phyloP scores from a whole-genome alignment of 2,113 vertebrate genomes.

The Otis tarda region DNA sequence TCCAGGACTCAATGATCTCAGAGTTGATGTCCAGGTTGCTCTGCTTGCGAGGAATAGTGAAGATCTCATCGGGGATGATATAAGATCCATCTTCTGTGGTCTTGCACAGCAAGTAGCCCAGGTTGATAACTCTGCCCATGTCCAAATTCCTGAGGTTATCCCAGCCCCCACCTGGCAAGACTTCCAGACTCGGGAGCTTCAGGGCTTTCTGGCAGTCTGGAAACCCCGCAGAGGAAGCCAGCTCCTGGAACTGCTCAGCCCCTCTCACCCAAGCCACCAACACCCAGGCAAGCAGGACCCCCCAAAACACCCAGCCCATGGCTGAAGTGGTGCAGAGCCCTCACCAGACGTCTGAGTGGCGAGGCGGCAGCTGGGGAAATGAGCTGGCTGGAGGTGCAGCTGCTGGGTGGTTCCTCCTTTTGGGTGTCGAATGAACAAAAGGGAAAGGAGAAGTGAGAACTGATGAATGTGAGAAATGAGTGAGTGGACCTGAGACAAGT shows the following conservation, averaged over 20 bases:
- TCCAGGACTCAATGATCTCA: constrained; percentile 87
- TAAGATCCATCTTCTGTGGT: constrained; percentile 88
- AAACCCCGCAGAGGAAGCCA: constrained; percentile 15
- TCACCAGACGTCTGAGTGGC: accelerated
- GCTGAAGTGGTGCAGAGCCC: accelerated
- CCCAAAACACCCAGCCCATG: constrained; percentile 31
- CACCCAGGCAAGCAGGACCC: neutral
- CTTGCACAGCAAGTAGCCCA: constrained; percentile 83
- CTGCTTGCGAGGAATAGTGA: constrained; percentile 85
- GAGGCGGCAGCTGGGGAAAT: neutral
- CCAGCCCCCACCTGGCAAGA: constrained; percentile 91
- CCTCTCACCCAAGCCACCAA: neutral
- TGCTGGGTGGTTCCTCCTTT: neutral
- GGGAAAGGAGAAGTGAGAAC: constrained; percentile 42
- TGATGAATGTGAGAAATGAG: neutral
- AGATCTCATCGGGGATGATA: constrained; percentile 86
- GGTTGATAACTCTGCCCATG: constrained; percentile 85
- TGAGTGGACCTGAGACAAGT: neutral
- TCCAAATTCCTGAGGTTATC: constrained; percentile 92
- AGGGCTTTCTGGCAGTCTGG: constrained; percentile 71
- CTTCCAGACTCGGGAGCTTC: constrained; percentile 80
- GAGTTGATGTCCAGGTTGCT: constrained; percentile 87
- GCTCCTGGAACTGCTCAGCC: neutral
- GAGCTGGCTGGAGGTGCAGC: neutral
- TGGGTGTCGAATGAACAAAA: neutral